Evolutionary conservation across 30 jellyfish, hydroid and myxozoan species (phyloP), one percentile per base, ranked within the genome.

Genomic region (Turritopsis dohrnii): DNA sequence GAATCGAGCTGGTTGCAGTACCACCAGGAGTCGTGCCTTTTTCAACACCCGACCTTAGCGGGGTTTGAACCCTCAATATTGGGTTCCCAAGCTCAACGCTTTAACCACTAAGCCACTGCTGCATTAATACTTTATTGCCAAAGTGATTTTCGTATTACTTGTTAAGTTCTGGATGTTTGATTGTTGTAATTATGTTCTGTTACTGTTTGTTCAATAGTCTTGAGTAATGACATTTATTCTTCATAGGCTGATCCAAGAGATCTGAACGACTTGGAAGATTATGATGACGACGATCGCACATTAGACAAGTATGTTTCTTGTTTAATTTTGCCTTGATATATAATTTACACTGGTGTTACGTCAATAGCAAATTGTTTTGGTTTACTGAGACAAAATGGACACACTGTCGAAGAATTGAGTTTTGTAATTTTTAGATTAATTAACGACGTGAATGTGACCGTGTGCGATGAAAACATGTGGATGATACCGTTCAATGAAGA

Each of bases 401-500:
- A 41, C 60, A 41, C 13, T 13, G 13, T 41, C n/a, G n/a, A n/a
- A n/a, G n/a, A n/a, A n/a, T n/a, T n/a, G n/a, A n/a, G n/a, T n/a
- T n/a, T 41, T 41, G 13, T 13, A 41, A 41, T 52, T 75, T 66
- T 0, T 52, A 91, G 97, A 89, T 31, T 94, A 18, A 66, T 94
- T 0, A 92, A 94, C 54, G 96, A 91, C 20, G 95, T 80, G 29
- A 94, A 94, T 83, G 96, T 94, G 69, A 94, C 99, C 30, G 85
- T 73, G 80, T 88, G 96, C 17, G 96, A 94, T 83, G 99, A 94
- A 96, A 94, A 94, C 71, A 94, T 94, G 99, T 94, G 99, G 99
- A 23, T 94, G 91, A 86, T 94, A 18, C 99, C 99, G 21, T 94
- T 88, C 54, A 19, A 88, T 4, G 92, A 74, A 52, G 99, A 92